Evolutionary conservation across 2,888 invertebrate genomes (phyloP), one percentile per base, ranked within the genome.

Genomic region (Eilema sororculum): DNA sequence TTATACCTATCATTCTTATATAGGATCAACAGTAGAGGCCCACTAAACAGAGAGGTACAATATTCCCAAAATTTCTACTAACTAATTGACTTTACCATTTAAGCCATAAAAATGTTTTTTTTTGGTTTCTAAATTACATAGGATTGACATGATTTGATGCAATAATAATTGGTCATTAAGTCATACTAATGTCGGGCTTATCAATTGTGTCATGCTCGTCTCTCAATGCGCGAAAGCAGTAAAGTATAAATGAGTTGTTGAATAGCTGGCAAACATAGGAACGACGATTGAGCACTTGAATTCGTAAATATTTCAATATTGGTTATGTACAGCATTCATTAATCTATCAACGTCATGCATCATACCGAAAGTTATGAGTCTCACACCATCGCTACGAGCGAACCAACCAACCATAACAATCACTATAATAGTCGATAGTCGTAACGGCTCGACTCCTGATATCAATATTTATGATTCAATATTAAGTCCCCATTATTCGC

Each of bases 381-480:
- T 9, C 22, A 24, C 46, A 58, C 61, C 52, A 67, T 63, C 0
- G 13, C 13, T 12, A 41, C 13, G 60, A 71, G 56, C 56, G 37
- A 71, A 69, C 41, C 28, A 62, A 56, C 56, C 46, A 71, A 69
- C 41, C 22, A 41, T 69, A 69, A 69, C 65, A 65, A 61, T 66
- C 60, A 41, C 61, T 56, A 60, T 37, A 57, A 61, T 62, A 57
- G 25, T 65, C 65, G 56, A 61, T 62, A 57, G 25, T 65, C 65
- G 56, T 65, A 65, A 69, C 58, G 46, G 28, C 25, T n/a, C 41
- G 59, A 52, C n/a, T 59, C 65, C 22, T 46, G 30, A 33, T 65
- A 69, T 65, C 64, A 68, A 68, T 46, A 68, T 68, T 68, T 68
- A 68, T 46, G 68, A 68, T 58, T 64, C 68, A 20, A 12, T 57